Evolutionary conservation across 1,140 invertebrate genomes (phyloP), one percentile per base, ranked within the genome.

Genomic region (Bombus breviceps): DNA sequence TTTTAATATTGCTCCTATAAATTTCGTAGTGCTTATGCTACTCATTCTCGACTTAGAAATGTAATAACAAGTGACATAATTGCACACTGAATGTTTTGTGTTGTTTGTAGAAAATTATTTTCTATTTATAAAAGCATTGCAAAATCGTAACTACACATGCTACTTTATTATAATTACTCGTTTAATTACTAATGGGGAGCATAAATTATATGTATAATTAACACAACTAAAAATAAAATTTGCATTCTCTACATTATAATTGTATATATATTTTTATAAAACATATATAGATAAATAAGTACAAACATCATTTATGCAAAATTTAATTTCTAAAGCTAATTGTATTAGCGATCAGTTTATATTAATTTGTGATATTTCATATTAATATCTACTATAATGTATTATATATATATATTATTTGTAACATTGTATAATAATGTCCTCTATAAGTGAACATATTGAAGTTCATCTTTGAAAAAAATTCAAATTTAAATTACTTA

Each of bases 401-500:
- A 22, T 53, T n/a, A n/a, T 3, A n/a, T 9, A 53, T 9, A 53
- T 39, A 8, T 32, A 25, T 68, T 8, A 37, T 10, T 15, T 37
- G 32, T 34, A 22, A 68, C 9, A 2, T 10, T 68, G 9, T 25
- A 68, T 9, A 10, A 34, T 25, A 37, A 25, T 10, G 34, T 68
- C 0, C 8, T 25, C 5, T 37, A 37, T 3, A 34, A 34, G 0
- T 66, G 13, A 18, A 32, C 37, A 37, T 53, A 15, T 39, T 68
- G 25, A 62, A 62, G 41, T 39, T 59, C 1, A 32, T 41, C 4
- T 59, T 57, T 12, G 3, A 39, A 18, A 18, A 72, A 41, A 53
- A 81, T 72, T 81, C 34, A 81, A 81, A 81, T 81, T 81, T 81
- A 74, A 81, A 81, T 59, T 81, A 39, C 80, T 68, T 25, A n/a